These are phyloP conservation scores for Paratrypauchen microcephalus DNA, from an alignment of 2,797 vertebrate genomes.

Conservation along the genomic window DNA sequence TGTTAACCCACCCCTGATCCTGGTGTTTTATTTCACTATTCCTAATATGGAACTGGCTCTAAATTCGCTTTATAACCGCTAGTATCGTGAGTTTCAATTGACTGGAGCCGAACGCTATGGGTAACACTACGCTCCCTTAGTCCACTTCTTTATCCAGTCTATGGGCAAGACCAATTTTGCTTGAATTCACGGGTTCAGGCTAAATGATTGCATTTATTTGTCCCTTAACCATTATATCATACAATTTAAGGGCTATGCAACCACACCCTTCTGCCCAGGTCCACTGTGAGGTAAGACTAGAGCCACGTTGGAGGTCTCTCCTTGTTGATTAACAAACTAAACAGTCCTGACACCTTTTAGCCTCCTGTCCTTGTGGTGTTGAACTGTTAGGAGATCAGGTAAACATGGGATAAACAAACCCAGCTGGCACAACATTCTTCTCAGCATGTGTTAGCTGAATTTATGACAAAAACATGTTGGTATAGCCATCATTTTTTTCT, in stretches of 20 bases:
- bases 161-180: too few species aligned
- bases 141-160: too few species aligned
- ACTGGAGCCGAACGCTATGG: too few species aligned
- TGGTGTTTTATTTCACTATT: too few species aligned
- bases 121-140: too few species aligned
- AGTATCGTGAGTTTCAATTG: too few species aligned
- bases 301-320: not conserved
- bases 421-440: conserved; percentile 19
- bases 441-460: conserved; percentile 4
- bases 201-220: too few species aligned
- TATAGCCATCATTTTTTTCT: not conserved
- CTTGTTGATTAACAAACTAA: not conserved
- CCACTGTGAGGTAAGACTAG: not conserved
- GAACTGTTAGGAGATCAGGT: conserved; percentile 8
- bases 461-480: not conserved
- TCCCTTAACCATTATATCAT: too few species aligned
- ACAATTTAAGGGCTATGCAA: not conserved
- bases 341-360: not conserved
- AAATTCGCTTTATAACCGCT: too few species aligned
- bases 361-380: not conserved
- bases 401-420: conserved; percentile 11
- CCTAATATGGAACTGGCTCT: too few species aligned
- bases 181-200: too few species aligned
- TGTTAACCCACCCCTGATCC: too few species aligned
- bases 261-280: not conserved